A percentile compares a stretch with the other conserved stretches of the same genome.
Evolutionary conservation across 2,113 vertebrate species (phyloP).

Genomic region (Onychostoma macrolepis): DNA sequence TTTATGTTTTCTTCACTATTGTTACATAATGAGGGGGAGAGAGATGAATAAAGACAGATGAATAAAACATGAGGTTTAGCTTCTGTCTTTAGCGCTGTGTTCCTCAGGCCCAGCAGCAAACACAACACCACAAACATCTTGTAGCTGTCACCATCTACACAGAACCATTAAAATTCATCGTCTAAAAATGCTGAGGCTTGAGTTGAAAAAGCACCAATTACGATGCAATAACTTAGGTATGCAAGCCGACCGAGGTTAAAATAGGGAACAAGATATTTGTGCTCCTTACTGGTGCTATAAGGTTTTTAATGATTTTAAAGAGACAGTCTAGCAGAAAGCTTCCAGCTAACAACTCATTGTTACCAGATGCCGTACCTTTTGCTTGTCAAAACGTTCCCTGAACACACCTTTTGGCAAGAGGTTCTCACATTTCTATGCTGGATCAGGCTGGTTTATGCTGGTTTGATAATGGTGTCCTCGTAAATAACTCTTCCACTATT

Average conservation of each 20-base stretch:
- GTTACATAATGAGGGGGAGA: constrained; percentile 16
- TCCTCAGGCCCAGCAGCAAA: constrained; percentile 23
- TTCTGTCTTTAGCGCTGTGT: constrained; percentile 5
- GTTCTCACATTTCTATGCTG: background rate
- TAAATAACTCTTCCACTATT: background rate
- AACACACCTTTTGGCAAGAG: background rate
- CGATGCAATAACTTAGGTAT: background rate
- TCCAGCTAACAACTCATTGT: background rate
- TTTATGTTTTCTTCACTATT: constrained; percentile 36
- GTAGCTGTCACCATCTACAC: constrained; percentile 35
- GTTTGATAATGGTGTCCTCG: background rate
- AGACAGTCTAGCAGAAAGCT: background rate
- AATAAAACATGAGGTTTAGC: constrained; percentile 49
- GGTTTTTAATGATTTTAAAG: background rate
- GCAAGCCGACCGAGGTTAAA: background rate
- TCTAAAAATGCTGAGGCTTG: constrained; percentile 11
- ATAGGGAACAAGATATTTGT: background rate
- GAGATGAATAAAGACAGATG: constrained; percentile 54
- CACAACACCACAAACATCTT: constrained; percentile 36
- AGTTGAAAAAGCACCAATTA: background rate
- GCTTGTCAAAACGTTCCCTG: background rate
- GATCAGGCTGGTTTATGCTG: background rate
- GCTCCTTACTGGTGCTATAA: background rate
- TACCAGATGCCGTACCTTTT: background rate
- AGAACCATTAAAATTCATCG: background rate